Evolutionary conservation across 2,888 invertebrate genomes (phyloP), one percentile per base, ranked within the genome.

Genomic region (Lithophane leautieri): DNA sequence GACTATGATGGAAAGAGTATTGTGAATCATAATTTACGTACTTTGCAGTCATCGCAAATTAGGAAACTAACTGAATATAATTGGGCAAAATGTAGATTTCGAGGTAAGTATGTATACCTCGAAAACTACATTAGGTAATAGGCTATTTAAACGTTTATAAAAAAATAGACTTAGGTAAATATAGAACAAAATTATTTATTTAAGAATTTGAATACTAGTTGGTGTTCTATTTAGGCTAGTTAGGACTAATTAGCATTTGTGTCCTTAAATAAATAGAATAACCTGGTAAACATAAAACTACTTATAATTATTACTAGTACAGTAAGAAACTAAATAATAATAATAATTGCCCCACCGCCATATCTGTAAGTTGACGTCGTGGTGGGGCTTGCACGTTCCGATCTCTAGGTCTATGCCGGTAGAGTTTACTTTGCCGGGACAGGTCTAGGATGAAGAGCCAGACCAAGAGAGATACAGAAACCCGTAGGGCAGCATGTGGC

Each of bases 161-260:
- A 68, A 71, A 72, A 73, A 65, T 19, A 52, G n/a, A 62, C 40
- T 14, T n/a, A 0, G 1, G 14, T 66, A 65, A 12, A 2, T 4
- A 28, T 50, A 9, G 62, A 66, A 50, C 75, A 60, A 70, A 78
- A 71, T 70, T 63, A 71, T 85, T 79, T 85, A 80, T 75, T 85
- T 54, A 74, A 75, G 54, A 76, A 70, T 69, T 66, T 58, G 52
- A 71, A 63, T 70, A 78, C 61, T 72, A 42, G 47, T 69, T 70
- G 2, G 22, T 28, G 28, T 50, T 76, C 60, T 70, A 60, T 44
- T 76, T 42, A 47, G 67, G 70, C 73, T 75, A 70, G 72, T 65
- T 69, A 60, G 22, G 61, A 42, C 70, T 65, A 65, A 44, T 52
- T 77, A 73, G 9, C 56, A 75, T 52, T 65, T n/a, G 34, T 34